Conservation (phyloP, 2,113 vertebrate genomes). For the Melanocharis versteri region DNA sequence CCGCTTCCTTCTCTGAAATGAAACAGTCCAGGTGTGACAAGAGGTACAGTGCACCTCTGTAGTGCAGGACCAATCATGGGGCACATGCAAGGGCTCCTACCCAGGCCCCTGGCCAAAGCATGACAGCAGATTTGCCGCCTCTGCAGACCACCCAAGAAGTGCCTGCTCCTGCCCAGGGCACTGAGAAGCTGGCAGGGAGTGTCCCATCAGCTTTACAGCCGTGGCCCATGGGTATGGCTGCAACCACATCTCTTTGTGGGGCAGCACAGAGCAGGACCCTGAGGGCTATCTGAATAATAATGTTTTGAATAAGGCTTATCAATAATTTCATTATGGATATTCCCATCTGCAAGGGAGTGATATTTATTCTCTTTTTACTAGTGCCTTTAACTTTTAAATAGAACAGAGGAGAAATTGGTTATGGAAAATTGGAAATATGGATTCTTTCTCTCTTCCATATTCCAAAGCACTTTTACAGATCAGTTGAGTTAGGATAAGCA, state of each 20-base stretch:
- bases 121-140: not conserved
- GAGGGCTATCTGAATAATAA: not conserved
- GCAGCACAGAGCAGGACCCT: not conserved
- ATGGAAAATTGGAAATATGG: too few relatives aligned
- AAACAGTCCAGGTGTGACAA: not conserved
- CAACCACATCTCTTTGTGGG: rapidly evolving
- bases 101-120: not conserved
- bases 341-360: not conserved
- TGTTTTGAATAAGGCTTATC: not conserved
- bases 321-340: not conserved
- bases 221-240: rapidly evolving
- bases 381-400: not conserved
- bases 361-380: constrained; percentile 18
- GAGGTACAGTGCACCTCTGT: not conserved
- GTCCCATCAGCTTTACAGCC: not conserved
- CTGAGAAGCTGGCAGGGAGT: rapidly evolving
- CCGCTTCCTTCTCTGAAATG: not conserved
- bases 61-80: not conserved
- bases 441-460: not conserved
- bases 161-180: not conserved
- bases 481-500: not conserved
- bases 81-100: rapidly evolving
- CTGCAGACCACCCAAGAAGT: not conserved
- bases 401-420: not conserved
- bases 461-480: not conserved